Base-by-base conservation (phyloP, 2,797 vertebrate genomes). In the Lemur catta region DNA sequence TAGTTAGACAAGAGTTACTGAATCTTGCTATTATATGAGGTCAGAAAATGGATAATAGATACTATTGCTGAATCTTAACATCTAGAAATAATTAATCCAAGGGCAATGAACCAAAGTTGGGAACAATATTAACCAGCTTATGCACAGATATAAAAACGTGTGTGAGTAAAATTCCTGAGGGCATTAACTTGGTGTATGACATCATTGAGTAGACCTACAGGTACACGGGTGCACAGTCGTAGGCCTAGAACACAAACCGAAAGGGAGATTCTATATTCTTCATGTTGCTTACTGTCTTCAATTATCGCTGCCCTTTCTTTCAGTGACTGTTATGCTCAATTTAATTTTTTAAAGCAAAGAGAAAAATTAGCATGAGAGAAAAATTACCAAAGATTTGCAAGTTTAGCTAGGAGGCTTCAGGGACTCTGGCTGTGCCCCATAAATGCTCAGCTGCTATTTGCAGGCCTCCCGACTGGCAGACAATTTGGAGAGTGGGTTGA, bases 1-100 rank as follows among this genome's bases (percentile, higher is more conserved):
- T 75, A 63, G 89, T 91, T 65, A 93, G 69, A 69, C 69, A 78
- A 35, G 90, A 95, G 75, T 85, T 93, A 93, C 59, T 78, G 89
- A 95, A 87, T 96, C 79, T 92, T 84, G 52, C 78, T 91, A 74
- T 95, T 87, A 72, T 93, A n/a, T 43, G 84, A 59, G 50, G 33
- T 93, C 59, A 92, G 91, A 96, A 93, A 95, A 91, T 93, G 75
- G 91, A 50, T 89, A 91, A 89, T 67, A 76, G 79, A 52, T 84
- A 84, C 38, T 75, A 50, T 52, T 91, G 85, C 79, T 65, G 71
- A 91, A 95, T 91, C 82, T 84, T 84, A 91, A 67, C 84, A 81
- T 61, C 33, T 88, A 95, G 84, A 91, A 87, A 69, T 55, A 97
- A 78, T 94, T 43, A 6, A 82, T 81, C 46, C 63, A 91, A 94